A percentile compares a stretch with the other conserved stretches of the same genome.
phyloP scores from a whole-genome alignment of 2,797 vertebrate genomes.

The Sebastes elongatus region DNA sequence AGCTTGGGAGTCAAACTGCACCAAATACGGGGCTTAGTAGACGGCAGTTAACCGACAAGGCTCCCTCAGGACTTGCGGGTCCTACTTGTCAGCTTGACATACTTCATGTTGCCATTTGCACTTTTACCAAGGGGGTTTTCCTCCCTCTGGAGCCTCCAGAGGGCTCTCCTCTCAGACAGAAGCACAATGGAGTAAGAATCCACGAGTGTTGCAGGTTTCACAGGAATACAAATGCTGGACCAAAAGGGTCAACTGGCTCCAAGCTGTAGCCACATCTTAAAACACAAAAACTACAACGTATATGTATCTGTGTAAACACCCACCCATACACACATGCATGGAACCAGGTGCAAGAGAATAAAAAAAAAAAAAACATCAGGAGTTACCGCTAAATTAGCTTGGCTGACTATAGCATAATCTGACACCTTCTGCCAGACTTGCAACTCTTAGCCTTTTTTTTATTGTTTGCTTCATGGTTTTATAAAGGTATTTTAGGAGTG shows the following conservation, averaged over 20 bases:
- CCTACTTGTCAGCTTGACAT: constrained; percentile 72
- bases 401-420: constrained; percentile 73
- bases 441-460: constrained; percentile 67
- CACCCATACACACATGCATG: constrained; percentile 7
- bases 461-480: constrained; percentile 73
- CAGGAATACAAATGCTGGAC: constrained; percentile 19
- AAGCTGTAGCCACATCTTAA: neutral
- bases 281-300: neutral
- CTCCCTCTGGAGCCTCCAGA: constrained; percentile 37
- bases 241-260: constrained; percentile 13
- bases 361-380: constrained; percentile 27
- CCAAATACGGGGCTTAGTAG: constrained; percentile 65
- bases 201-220: constrained; percentile 13
- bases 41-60: constrained; percentile 68
- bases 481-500: constrained; percentile 70
- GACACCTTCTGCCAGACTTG: constrained; percentile 78
- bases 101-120: constrained; percentile 74
- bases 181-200: constrained; percentile 12
- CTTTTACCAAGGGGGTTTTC: constrained; percentile 61
- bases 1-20: constrained; percentile 67
- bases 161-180: constrained; percentile 39
- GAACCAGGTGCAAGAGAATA: constrained; percentile 17
- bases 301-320: constrained; percentile 2
- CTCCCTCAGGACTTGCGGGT: constrained; percentile 60
- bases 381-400: constrained; percentile 65